Base-by-base conservation (phyloP, 2,797 vertebrate species). In the Cryptoblepharus egeriae region DNA sequence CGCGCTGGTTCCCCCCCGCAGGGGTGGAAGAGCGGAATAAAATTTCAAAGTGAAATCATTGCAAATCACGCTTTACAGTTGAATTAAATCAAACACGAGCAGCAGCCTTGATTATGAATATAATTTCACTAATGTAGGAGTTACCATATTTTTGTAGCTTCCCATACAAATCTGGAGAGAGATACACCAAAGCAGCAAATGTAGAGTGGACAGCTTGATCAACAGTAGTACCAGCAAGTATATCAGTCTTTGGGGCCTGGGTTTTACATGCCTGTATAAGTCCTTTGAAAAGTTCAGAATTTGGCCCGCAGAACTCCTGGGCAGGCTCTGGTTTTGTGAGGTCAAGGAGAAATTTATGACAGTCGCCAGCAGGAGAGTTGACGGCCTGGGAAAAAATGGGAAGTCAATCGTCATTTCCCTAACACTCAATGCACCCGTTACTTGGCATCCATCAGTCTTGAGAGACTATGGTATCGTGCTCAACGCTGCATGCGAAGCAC, bases 161-260 rank as follows among this genome's bases (percentile, higher is more conserved):
- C 84, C 95, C 94, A 94, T 95, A 97, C 88, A 99, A 97, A 86
- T 96, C 96, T 82, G 98, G 97, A 78, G 97, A 97, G 95, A 99
- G 97, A 96, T 98, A 99, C 81, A 99, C 95, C 97, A 99, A 97
- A 93, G 97, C 97, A 60, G 98, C 98, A 98, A 98, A 99, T 82
- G 98, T 97, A 89, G 98, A 97, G 90, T 99, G 99, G 91, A 99
- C 98, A 91, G 99, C 98, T 95, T 97, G 98, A 94, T 99, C 98
- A 75, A 97, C 96, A 95, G 97, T 97, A 83, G 97, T 95, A 92
- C 99, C 97, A 65, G 95, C 88, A 76, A 97, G 96, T 82, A 97
- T 95, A 95, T 99, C 97, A 78, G 97, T 98, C 94, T 97, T 97
- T 93, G 96, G 86, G 82, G 94, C 93, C 93, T 98, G 97, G 92